Percentiles rank a stretch among this genome's conserved stretches.
Conservation (phyloP, 2,888 invertebrate species). For the Aspidiotus destructor region DNA sequence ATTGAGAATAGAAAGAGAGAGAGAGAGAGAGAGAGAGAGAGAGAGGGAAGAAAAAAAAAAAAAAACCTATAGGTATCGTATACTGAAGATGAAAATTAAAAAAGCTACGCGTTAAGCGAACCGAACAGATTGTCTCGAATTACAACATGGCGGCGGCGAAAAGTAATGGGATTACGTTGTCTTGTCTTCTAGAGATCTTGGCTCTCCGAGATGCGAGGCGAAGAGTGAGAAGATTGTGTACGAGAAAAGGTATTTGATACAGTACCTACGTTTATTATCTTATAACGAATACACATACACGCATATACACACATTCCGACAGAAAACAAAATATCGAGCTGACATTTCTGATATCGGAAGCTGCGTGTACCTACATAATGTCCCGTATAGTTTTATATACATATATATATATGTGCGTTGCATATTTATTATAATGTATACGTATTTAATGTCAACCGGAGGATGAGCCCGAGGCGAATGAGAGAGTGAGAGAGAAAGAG, state of each 20-base stretch:
- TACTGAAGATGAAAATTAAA: conserved; percentile 20
- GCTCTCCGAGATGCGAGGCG: background rate
- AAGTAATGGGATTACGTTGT: conserved; percentile 29
- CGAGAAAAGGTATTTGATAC: no score
- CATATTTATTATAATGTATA: conserved; percentile 21
- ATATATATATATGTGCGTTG: conserved; percentile 16
- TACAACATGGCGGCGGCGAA: conserved; percentile 31
- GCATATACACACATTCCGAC: background rate
- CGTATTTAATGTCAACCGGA: conserved; percentile 29
- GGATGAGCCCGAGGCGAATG: background rate
- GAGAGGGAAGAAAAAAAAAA: conserved; percentile 13
- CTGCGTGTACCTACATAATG: conserved; percentile 3
- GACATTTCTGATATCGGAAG: conserved; percentile 28
- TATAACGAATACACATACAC: background rate
- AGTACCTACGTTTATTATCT: conserved; percentile 10
- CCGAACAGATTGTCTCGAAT: conserved; percentile 32
- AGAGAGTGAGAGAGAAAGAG: conserved; percentile 1
- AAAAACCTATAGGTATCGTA: background rate
- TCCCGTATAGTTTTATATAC: background rate
- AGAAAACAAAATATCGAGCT: conserved; percentile 24
- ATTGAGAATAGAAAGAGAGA: conserved; percentile 9
- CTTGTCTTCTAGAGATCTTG: conserved; percentile 6
- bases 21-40: conserved; percentile 3
- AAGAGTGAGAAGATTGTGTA: no score
- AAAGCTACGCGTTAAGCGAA: conserved; percentile 31